Evolutionary conservation across 2,888 invertebrate species (phyloP).

Genomic region (Limenitis camilla): DNA sequence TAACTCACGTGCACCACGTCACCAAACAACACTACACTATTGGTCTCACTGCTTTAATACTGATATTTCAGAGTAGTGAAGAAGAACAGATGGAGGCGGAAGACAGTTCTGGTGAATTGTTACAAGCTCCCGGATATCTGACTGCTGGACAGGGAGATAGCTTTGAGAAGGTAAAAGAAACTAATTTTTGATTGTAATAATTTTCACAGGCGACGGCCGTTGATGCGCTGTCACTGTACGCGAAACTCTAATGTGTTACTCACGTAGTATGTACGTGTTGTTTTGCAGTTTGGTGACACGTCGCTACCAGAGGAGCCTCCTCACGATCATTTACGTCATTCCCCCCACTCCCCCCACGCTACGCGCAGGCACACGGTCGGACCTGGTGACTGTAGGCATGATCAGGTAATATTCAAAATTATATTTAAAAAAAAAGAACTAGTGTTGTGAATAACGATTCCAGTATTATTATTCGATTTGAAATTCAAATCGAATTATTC

Average conservation of each 20-base stretch:
- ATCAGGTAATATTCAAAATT: constrained; percentile 35
- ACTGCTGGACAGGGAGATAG: constrained; percentile 43
- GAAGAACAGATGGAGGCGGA: constrained; percentile 74
- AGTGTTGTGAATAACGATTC: no score
- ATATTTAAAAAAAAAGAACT: background rate
- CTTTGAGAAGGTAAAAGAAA: constrained; percentile 47
- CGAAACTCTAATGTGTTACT: no score
- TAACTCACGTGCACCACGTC: no score
- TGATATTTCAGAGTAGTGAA: constrained; percentile 43
- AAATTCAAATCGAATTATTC: no score
- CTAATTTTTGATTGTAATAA: no score
- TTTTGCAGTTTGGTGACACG: constrained; percentile 21
- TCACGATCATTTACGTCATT: constrained; percentile 71
- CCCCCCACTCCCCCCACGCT: constrained; percentile 73
- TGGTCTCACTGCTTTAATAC: no score
- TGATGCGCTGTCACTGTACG: no score
- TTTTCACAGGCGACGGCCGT: no score
- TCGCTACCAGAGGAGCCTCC: constrained; percentile 27
- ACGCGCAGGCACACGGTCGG: constrained; percentile 92
- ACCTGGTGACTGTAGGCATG: constrained; percentile 90
- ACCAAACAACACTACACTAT: no score
- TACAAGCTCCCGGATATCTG: constrained; percentile 41
- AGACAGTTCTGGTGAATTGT: constrained; percentile 34
- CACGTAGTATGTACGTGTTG: background rate
- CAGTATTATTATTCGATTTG: no score